Evolutionary conservation across 2,113 vertebrate genomes (phyloP), one percentile per base, ranked within the genome.

Genomic region (Phalacrocorax carbo): DNA sequence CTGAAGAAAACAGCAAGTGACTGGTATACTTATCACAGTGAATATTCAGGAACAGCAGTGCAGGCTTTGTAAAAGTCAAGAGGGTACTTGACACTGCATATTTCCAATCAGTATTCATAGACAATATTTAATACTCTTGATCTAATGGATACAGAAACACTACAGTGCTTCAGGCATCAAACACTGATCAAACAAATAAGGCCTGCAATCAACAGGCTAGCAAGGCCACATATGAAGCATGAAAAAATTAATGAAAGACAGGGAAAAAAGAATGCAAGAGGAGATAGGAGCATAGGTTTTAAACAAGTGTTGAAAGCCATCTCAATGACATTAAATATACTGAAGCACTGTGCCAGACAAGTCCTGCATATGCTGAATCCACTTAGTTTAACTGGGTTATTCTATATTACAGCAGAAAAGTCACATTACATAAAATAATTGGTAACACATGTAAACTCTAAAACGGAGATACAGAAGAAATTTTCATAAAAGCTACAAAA

Each of bases 21-120:
- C 20, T 71, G 27, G 27, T 71, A 23, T 49, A 60, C 66, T 68
- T 88, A 48, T n/a, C n/a, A 30, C 0, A 0, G 21, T 16, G 8
- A 94, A 61, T 86, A 72, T 72, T 94, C 86, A 78, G 36, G 11
- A 93, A 57, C 27, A 84, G 48, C 26, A 36, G 22, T 2, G 10
- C 15, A 77, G 62, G 79, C 77, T 69, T 86, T 64, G 36, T 42
- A 73, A 62, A 95, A 90, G 79, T 93, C 89, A 90, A 88, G 83
- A 91, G 58, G 34, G 40, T 58, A 88, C 80, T 96, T 82, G 36
- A 90, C 78, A 86, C 16, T 58, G 40, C 15, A 44, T 36, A 90
- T 84, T 87, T 90, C 40, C 73, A 88, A 93, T 95, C 82, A 92
- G 22, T 82, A 88, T 89, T 93, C 68, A 83, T 44, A 84, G 54